phyloP scores from a whole-genome alignment of 2,888 invertebrate species.

The Perizoma affinitatum region DNA sequence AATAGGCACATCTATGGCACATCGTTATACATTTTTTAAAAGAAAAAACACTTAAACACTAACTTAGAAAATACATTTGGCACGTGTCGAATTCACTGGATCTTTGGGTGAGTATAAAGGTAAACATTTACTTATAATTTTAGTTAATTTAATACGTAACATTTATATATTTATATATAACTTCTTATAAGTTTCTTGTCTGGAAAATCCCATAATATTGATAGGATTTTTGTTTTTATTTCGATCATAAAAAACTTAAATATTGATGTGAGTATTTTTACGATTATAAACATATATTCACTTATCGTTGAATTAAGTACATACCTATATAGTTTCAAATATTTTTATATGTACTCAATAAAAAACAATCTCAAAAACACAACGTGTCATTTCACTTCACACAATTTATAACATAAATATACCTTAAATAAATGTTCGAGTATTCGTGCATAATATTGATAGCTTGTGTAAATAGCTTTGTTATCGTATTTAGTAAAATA shows the following conservation, averaged over 20 bases:
- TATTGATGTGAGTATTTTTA: no score
- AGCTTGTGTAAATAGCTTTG: neutral
- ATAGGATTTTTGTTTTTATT: no score
- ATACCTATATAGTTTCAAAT: no score
- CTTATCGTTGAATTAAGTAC: no score
- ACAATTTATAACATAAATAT: neutral
- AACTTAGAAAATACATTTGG: slow-evolving; percentile 59
- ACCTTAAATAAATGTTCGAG: neutral
- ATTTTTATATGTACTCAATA: no score
- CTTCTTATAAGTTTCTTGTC: no score
- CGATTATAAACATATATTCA: no score
- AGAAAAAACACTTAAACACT: slow-evolving; percentile 40
- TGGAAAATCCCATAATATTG: no score
- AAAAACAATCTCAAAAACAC: neutral
- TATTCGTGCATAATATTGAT: neutral
- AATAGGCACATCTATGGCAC: slow-evolving; percentile 25
- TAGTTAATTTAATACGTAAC: neutral
- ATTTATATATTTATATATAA: no score
- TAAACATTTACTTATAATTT: slow-evolving; percentile 4
- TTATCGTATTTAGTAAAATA: neutral
- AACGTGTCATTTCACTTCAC: neutral
- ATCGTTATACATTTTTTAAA: slow-evolving; percentile 18
- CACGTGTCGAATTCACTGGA: slow-evolving; percentile 75
- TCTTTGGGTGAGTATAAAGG: slow-evolving; percentile 55
- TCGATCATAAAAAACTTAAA: no score